Percentiles rank a stretch among this genome's conserved stretches.
These are phyloP conservation scores for Pachyseris speciosa DNA, from an alignment of 64 coral and sea anemone genomes.

Conservation along the genomic window DNA sequence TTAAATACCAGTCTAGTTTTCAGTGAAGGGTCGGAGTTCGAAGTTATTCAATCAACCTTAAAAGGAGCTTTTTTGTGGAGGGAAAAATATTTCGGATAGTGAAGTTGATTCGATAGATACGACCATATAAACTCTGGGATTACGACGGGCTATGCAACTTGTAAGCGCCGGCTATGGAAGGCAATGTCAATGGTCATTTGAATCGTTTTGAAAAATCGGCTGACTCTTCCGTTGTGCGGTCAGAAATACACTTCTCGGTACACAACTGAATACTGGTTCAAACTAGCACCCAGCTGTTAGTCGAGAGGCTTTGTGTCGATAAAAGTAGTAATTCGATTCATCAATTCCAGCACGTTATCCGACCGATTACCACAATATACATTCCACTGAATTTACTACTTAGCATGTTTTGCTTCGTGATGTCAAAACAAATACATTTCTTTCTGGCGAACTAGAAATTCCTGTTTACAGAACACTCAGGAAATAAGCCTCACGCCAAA, in stretches of 20 bases:
- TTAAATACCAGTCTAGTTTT: too few species aligned
- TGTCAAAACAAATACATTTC: neutral
- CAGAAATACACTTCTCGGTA: too few species aligned
- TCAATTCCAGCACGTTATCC: neutral
- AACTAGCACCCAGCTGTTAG: neutral
- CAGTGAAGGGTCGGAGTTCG: too few species aligned
- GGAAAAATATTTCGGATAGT: too few species aligned
- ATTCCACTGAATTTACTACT: neutral
- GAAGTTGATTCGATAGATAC: too few species aligned
- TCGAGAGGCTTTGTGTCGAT: neutral
- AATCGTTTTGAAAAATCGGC: neutral
- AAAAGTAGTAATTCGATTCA: neutral
- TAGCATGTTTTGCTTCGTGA: conserved; percentile 9
- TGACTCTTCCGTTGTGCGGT: neutral
- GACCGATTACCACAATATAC: neutral
- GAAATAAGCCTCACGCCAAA: neutral
- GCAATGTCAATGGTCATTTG: neutral
- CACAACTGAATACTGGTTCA: neutral
- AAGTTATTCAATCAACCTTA: too few species aligned
- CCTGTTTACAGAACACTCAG: conserved; percentile 15
- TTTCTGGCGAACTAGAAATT: neutral
- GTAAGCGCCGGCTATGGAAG: neutral
- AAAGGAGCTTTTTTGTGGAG: too few species aligned
- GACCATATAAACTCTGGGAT: too few species aligned
- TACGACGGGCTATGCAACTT: too few species aligned